Evolutionary conservation across 2,888 invertebrate species (phyloP).

Genomic region (Halocaridina rubra): DNA sequence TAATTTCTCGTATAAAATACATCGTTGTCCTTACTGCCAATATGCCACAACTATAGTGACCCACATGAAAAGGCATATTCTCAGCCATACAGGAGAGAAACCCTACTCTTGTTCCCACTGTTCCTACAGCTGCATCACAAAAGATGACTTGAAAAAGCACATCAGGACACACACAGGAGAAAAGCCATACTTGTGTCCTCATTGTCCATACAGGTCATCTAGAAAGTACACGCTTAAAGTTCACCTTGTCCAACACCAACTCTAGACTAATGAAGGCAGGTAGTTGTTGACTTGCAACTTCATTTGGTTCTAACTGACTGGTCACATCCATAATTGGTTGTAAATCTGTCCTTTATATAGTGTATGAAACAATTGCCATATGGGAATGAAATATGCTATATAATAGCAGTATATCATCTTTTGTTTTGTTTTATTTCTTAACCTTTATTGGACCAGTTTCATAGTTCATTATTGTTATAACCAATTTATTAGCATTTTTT

Average conservation of each 20-base stretch:
- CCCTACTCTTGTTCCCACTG: slow-evolving; percentile 37
- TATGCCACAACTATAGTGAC: slow-evolving; percentile 39
- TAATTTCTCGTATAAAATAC: slow-evolving; percentile 14
- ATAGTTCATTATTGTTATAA: no score
- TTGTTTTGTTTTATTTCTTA: no score
- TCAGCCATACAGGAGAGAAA: slow-evolving; percentile 36
- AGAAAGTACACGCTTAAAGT: slow-evolving; percentile 16
- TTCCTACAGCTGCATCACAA: slow-evolving; percentile 30
- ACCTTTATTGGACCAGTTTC: no score
- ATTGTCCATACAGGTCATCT: slow-evolving; percentile 17
- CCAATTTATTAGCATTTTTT: no score
- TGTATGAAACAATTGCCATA: no score
- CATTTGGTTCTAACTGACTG: no score
- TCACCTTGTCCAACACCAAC: slow-evolving; percentile 25
- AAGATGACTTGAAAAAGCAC: slow-evolving; percentile 26
- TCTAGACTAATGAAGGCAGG: no score
- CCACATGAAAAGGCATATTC: slow-evolving; percentile 46
- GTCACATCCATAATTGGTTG: no score
- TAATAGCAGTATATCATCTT: no score
- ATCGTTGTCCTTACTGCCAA: slow-evolving; percentile 45
- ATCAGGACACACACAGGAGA: slow-evolving; percentile 38
- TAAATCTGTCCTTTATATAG: no score
- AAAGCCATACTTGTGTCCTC: slow-evolving; percentile 26
- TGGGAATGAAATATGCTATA: no score
- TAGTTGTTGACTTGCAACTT: no score